These are phyloP conservation scores for Meloe dianella DNA, from an alignment of 2,888 invertebrate genomes.

Conservation along the genomic window DNA sequence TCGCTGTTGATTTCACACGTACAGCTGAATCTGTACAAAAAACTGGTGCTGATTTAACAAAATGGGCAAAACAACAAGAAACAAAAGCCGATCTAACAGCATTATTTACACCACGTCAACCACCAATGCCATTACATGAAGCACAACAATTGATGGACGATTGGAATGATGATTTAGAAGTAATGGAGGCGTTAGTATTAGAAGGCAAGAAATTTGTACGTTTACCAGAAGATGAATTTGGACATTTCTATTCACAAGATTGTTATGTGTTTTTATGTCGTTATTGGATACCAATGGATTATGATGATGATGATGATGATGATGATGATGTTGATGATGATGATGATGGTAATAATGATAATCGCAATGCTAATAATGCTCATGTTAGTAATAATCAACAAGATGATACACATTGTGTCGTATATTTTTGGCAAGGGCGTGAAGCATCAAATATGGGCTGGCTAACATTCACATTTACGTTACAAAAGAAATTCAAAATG, in stretches of 20 bases:
- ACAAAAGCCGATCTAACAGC: constrained; percentile 95
- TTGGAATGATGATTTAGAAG: constrained; percentile 98
- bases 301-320: constrained; percentile 62
- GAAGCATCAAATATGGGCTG: constrained; percentile 99
- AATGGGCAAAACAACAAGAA: constrained; percentile 89
- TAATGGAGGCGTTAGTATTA: constrained; percentile 96
- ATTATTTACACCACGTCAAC: constrained; percentile 93
- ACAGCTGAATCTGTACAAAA: constrained; percentile 96
- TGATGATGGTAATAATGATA: constrained; percentile 60
- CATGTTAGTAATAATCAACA: constrained; percentile 28
- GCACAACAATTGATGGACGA: constrained; percentile 90
- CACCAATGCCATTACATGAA: constrained; percentile 82
- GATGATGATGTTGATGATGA: constrained; percentile 48
- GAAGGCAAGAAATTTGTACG: constrained; percentile 98
- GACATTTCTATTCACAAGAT: constrained; percentile 90
- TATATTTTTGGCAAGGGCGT: constrained; percentile 99
- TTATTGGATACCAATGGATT: constrained; percentile 73
- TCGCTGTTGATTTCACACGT: constrained; percentile 97
- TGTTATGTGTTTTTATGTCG: constrained; percentile 98
- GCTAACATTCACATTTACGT: constrained; percentile 97
- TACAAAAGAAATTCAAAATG: constrained; percentile 89
- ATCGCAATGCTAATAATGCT: constrained; percentile 50
- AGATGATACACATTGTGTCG: constrained; percentile 82
- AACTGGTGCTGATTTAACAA: constrained; percentile 93
- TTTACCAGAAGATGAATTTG: constrained; percentile 92